Evolutionary conservation across 2,888 invertebrate genomes (phyloP), one percentile per base, ranked within the genome.

Genomic region (Amblyjoppa fuscipennis): DNA sequence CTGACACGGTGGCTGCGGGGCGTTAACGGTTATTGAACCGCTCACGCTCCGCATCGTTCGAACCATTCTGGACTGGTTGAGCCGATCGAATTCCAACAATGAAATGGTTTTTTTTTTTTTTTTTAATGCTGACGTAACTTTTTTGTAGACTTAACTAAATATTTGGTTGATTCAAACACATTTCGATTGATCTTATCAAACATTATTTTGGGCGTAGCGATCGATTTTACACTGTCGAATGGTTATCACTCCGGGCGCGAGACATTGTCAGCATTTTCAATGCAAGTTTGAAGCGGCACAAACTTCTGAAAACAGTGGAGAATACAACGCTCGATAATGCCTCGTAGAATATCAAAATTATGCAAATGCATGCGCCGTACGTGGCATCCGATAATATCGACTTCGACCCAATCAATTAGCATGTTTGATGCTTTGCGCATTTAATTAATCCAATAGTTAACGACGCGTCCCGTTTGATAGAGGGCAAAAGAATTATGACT

Each of bases 151-250:
- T 20, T 20, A 20, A 20, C 20, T 20, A 20, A 20, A 20, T 20
- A 20, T 20, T 20, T 20, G 20, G 20, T 20, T 20, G 20, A 20
- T 20, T 20, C 20, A 20, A 20, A 20, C 20, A 20, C 0, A 20
- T 20, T 20, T 20, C 20, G 20, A 20, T 20, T 20, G 20, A 20
- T 20, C 20, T 20, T 20, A 20, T 20, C 0, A 20, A 20, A 20
- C 20, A 20, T 20, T 20, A 20, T 20, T 20, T 20, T 20, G 20
- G 20, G 20, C 20, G 20, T 20, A 20, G 86, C 80, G n/a, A 13
- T 88, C 9, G 88, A 89, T 81, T 89, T 88, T 74, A 69, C 88
- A 28, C 86, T 83, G 9, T 70, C 86, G 1, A 41, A 85, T 61
- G 87, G 84, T 49, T n/a, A 45, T 49, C 85, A 83, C 80, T 69